Evolutionary conservation across 2,113 vertebrate genomes (phyloP).

Genomic region (Eurypyga helias): DNA sequence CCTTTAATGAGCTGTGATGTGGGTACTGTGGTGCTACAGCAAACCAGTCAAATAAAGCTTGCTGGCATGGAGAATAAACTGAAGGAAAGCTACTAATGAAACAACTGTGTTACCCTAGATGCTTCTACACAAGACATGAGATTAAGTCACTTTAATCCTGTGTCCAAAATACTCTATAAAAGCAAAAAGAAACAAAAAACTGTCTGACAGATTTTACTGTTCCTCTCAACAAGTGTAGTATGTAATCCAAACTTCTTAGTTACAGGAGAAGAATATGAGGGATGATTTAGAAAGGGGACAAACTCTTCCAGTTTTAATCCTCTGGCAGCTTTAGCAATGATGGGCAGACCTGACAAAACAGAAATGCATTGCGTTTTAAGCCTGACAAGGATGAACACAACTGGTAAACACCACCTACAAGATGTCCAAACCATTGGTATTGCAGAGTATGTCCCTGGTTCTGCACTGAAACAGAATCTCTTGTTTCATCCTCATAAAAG

Average conservation of each 20-base stretch:
- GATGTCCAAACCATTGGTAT: not conserved
- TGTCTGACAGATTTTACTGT: not conserved
- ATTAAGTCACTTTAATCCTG: not conserved
- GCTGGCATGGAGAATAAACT: not conserved
- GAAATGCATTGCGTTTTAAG: not conserved
- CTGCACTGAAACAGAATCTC: not conserved
- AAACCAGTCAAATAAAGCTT: not conserved
- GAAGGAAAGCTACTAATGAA: not conserved
- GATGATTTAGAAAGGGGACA: not conserved
- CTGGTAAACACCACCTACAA: conserved; percentile 43
- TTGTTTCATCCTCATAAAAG: not conserved
- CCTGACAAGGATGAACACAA: not conserved
- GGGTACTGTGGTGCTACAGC: not conserved
- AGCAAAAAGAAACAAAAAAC: not conserved
- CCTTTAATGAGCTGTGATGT: not conserved
- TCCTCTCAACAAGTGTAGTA: not conserved
- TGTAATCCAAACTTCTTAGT: not conserved
- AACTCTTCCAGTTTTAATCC: not conserved
- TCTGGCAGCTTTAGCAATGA: not conserved
- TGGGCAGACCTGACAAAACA: not conserved
- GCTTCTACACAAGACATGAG: not conserved
- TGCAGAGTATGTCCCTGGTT: not conserved
- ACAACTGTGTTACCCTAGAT: not conserved
- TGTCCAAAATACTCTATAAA: not conserved
- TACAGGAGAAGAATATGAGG: not conserved